Evolutionary conservation across 2,888 invertebrate genomes (phyloP).

Genomic region (Apoderus coryli): DNA sequence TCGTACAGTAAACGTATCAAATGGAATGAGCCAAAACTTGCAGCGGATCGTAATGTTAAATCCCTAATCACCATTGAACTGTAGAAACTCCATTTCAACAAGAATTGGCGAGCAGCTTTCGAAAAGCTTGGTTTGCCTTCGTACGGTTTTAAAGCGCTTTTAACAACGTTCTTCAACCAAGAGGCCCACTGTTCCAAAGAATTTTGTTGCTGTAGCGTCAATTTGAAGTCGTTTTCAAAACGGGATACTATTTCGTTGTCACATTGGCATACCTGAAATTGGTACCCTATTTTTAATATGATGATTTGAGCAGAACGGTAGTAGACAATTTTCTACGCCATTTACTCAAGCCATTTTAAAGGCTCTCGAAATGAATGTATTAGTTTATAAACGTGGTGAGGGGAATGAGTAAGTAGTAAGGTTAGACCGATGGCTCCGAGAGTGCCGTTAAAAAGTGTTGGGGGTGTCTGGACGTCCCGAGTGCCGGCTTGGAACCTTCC

Average conservation of each 20-base stretch:
- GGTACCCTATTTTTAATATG: too few relatives aligned
- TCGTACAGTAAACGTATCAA: slow-evolving; percentile 93
- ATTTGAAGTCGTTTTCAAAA: slow-evolving; percentile 84
- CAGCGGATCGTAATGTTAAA: slow-evolving; percentile 87
- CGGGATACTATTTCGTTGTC: slow-evolving; percentile 60
- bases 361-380: too few relatives aligned
- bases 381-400: too few relatives aligned
- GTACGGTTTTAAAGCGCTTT: slow-evolving; percentile 76
- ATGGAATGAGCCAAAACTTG: slow-evolving; percentile 98
- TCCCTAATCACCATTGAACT: slow-evolving; percentile 97
- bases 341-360: too few relatives aligned
- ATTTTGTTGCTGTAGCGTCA: slow-evolving; percentile 83
- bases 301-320: too few relatives aligned
- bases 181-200: slow-evolving; percentile 94
- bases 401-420: too few relatives aligned
- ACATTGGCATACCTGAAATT: slow-evolving; percentile 63
- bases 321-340: too few relatives aligned
- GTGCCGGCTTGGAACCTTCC: too few relatives aligned
- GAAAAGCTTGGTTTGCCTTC: slow-evolving; percentile 71
- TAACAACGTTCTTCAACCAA: slow-evolving; percentile 92
- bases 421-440: too few relatives aligned
- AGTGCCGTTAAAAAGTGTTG: too few relatives aligned
- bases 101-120: slow-evolving; percentile 77
- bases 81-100: slow-evolving; percentile 98
- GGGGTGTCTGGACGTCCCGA: too few relatives aligned